Percentiles rank a stretch among this genome's conserved stretches.
phyloP scores from a whole-genome alignment of 1,140 invertebrate genomes.

The Drosophila azteca region DNA sequence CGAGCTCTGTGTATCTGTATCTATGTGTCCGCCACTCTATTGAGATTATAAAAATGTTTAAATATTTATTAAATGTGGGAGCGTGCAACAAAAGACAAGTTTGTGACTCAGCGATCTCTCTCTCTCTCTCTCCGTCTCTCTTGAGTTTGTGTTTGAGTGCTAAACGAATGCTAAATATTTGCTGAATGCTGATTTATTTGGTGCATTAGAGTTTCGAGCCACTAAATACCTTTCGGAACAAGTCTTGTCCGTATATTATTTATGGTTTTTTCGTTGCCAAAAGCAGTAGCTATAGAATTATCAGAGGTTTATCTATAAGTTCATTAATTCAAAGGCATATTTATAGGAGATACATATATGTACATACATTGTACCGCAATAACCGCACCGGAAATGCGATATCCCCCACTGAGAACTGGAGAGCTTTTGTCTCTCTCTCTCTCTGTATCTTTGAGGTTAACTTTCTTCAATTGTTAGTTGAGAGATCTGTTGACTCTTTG shows the following conservation, averaged over 20 bases:
- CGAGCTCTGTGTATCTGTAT: not conserved
- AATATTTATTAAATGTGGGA: slow-evolving; percentile 82
- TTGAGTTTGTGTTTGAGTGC: slow-evolving; percentile 34
- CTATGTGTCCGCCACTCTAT: slow-evolving; percentile 18
- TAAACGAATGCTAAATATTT: slow-evolving; percentile 80
- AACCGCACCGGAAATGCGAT: slow-evolving; percentile 76
- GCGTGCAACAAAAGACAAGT: slow-evolving; percentile 73
- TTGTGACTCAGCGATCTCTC: slow-evolving; percentile 67
- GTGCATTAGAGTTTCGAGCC: slow-evolving; percentile 67
- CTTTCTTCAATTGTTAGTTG: slow-evolving; percentile 67
- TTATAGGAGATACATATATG: slow-evolving; percentile 7
- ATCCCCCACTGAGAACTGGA: slow-evolving; percentile 38
- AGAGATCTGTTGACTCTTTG: slow-evolving; percentile 34
- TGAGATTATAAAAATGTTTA: slow-evolving; percentile 73
- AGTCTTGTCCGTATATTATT: slow-evolving; percentile 29
- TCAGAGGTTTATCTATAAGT: slow-evolving; percentile 50
- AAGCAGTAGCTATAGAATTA: slow-evolving; percentile 44
- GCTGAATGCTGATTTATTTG: slow-evolving; percentile 66
- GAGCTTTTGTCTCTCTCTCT: not conserved
- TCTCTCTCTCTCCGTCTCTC: slow-evolving; percentile 8
- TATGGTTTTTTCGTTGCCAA: slow-evolving; percentile 43
- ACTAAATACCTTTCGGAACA: slow-evolving; percentile 70
- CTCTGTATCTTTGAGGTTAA: slow-evolving; percentile 30
- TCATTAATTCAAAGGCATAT: slow-evolving; percentile 50
- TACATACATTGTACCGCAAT: slow-evolving; percentile 46